Base-by-base conservation (phyloP, 2,113 vertebrate genomes). In the Shinisaurus crocodilurus region DNA sequence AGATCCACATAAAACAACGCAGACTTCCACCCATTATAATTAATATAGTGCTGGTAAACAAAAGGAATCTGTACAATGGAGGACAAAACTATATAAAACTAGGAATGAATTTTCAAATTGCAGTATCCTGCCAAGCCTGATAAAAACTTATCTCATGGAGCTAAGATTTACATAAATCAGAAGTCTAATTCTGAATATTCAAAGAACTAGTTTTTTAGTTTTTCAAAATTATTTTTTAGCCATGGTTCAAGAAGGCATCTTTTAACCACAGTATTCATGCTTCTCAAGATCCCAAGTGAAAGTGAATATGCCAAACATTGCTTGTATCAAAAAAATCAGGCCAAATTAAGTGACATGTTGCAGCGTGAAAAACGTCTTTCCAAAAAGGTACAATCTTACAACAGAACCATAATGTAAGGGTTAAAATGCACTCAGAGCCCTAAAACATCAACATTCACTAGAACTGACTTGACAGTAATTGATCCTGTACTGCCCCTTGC, bases 401-500 rank as follows among this genome's bases (percentile, higher is more conserved):
- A 87, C 15, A 20, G 72, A 7, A 18, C 37, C 16, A 65, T 65
- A 65, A 34, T 45, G 2, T 48, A 45, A 29, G 27, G 48, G 18
- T 48, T 63, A 80, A 67, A 88, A 79, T 88, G 29, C 40, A 45
- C 34, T 34, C 23, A 57, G 48, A 87, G 10, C 16, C 16, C 29
- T 18, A 20, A 27, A 77, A 13, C 6, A 67, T 6, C 16, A 67
- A 32, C 6, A 10, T 45, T 34, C 40, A 77, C 27, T 45, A 34
- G 27, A 65, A 65, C 0, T 72, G 88, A 89, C 94, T 85, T 89
- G 72, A 32, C 75, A 82, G 40, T 75, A 84, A 82, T 85, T 70
- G 93, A 93, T 96, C 92, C 95, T 96, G 91, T 91, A 94, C 93
- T 97, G 95, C 96, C 96, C 96, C 95, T 96, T 96, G 92, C 96